These are phyloP conservation scores for Chironomus striatipennis DNA, from an alignment of 1,140 invertebrate species.

Conservation along the genomic window DNA sequence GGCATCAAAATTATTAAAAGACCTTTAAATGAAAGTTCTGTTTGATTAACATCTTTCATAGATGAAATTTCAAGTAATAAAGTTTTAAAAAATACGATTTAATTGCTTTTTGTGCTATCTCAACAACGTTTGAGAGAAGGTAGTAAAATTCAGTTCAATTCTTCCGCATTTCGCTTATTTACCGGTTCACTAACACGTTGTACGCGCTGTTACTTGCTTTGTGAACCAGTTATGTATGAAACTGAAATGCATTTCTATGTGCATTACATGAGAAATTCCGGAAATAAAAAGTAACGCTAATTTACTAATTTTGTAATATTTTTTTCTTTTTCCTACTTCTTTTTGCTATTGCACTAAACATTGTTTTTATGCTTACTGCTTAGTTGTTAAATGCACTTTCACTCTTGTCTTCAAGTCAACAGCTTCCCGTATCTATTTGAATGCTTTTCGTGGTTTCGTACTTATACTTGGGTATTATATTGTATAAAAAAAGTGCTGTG, in stretches of 20 bases:
- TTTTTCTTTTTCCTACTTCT: background rate
- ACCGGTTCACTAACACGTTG: background rate
- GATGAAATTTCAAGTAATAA: too few species aligned
- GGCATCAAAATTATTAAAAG: too few species aligned
- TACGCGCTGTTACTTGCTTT: background rate
- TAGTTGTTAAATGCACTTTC: conserved; percentile 4
- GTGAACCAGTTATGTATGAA: conserved; percentile 7
- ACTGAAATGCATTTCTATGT: conserved; percentile 2
- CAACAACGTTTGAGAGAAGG: background rate
- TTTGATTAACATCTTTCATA: too few species aligned
- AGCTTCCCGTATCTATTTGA: too few species aligned
- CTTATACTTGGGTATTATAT: too few species aligned
- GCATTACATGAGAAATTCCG: background rate
- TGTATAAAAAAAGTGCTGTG: too few species aligned
- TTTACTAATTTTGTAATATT: conserved; percentile 17
- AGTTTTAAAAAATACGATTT: too few species aligned
- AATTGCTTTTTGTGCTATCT: too few species aligned
- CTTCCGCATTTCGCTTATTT: conserved; percentile 11
- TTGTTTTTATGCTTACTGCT: background rate
- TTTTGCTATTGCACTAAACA: background rate
- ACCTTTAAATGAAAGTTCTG: too few species aligned
- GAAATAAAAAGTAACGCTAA: background rate
- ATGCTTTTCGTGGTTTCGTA: too few species aligned
- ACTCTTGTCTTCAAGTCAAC: background rate
- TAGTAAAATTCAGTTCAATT: background rate